Conservation (phyloP, 2,888 invertebrate species). For the Drosophila fungiperda region DNA sequence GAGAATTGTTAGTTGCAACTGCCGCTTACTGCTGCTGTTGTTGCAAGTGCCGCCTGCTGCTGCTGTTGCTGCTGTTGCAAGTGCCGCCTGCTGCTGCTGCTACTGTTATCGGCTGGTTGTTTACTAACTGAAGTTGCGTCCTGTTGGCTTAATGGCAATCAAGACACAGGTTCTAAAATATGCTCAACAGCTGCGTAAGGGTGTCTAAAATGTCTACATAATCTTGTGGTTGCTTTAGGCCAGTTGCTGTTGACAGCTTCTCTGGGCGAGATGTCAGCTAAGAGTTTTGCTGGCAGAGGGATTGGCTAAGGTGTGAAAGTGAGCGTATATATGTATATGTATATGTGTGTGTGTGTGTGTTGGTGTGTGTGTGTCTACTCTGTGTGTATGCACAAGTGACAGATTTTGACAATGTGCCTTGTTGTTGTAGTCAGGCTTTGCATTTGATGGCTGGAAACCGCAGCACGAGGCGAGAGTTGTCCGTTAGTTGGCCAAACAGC, state of each 20-base stretch:
- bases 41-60: not conserved
- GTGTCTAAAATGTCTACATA: slow-evolving; percentile 41
- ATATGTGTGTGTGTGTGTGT: slow-evolving; percentile 1
- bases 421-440: slow-evolving; percentile 40
- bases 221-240: slow-evolving; percentile 48
- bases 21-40: too few species aligned
- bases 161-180: slow-evolving; percentile 7
- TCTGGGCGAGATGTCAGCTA: slow-evolving; percentile 42
- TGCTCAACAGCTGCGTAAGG: not conserved
- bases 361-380: not conserved
- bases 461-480: slow-evolving; percentile 36
- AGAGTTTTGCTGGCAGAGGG: not conserved
- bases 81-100: not conserved
- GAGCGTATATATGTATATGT: slow-evolving; percentile 7
- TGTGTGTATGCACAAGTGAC: slow-evolving; percentile 46
- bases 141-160: slow-evolving; percentile 31
- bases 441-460: slow-evolving; percentile 52
- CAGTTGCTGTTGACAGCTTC: slow-evolving; percentile 33
- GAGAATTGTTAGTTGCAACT: not conserved
- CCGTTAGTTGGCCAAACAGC: slow-evolving; percentile 34
- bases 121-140: not conserved
- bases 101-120: not conserved
- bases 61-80: not conserved
- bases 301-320: slow-evolving; percentile 25
- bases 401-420: slow-evolving; percentile 66